These are phyloP conservation scores for Polia nebulosa DNA, from an alignment of 2,888 invertebrate species.

Conservation along the genomic window DNA sequence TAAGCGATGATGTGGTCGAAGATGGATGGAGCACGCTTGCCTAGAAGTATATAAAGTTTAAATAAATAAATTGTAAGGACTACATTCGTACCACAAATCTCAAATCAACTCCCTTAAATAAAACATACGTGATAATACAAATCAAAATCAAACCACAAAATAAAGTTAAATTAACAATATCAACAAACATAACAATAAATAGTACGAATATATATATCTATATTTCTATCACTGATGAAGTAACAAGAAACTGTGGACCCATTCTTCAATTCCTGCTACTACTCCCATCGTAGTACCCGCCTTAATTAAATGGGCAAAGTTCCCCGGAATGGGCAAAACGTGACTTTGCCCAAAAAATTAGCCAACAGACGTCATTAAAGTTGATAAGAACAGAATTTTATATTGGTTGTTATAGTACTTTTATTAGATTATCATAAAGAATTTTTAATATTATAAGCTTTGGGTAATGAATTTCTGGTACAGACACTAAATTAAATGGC, in stretches of 20 bases:
- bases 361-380: conserved; percentile 57
- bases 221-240: conserved; percentile 51
- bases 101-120: not conserved
- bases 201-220: no score
- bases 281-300: conserved; percentile 65
- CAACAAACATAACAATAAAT: no score
- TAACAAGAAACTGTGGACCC: conserved; percentile 64
- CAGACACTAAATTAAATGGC: conserved; percentile 18
- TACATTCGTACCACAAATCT: no score
- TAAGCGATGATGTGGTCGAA: no score
- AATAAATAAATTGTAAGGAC: no score
- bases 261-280: conserved; percentile 57
- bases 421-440: conserved; percentile 37
- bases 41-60: no score
- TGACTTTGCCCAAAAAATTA: conserved; percentile 71
- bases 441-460: conserved; percentile 32
- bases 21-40: no score
- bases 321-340: conserved; percentile 73
- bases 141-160: not conserved
- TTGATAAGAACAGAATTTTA: conserved; percentile 53
- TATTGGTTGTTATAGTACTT: conserved; percentile 40
- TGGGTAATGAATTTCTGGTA: conserved; percentile 28
- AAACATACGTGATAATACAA: not conserved
- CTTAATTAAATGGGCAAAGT: conserved; percentile 77
- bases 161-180: not conserved